phyloP scores from a whole-genome alignment of 2,888 invertebrate genomes.

The Meiosimyza decipiens region DNA sequence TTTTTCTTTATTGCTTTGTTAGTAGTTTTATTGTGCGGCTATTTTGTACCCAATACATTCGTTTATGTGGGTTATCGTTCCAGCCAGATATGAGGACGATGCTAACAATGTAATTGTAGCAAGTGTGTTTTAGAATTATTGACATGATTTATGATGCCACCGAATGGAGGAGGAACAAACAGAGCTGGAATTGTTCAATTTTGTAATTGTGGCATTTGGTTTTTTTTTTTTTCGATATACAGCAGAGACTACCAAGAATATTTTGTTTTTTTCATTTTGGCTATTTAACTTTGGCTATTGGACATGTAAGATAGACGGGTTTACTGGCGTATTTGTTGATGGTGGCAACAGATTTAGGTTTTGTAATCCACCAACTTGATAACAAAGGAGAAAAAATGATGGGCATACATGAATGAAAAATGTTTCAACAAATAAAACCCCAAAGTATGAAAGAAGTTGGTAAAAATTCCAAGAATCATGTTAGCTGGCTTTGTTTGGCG shows the following conservation, averaged over 20 bases:
- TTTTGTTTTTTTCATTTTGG: too few relatives aligned
- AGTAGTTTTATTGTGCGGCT: too few relatives aligned
- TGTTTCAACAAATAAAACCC: conserved; percentile 1
- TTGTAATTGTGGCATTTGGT: conserved; percentile 27
- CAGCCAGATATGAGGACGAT: neutral
- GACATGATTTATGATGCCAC: conserved; percentile 31
- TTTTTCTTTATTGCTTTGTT: too few relatives aligned
- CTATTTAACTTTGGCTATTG: too few relatives aligned
- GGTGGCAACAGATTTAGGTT: conserved; percentile 20
- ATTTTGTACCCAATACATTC: too few relatives aligned
- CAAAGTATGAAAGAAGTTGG: neutral
- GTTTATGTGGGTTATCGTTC: too few relatives aligned
- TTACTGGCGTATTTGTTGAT: neutral
- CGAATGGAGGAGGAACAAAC: neutral
- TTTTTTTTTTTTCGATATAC: too few relatives aligned
- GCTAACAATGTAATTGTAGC: neutral
- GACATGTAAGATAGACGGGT: too few relatives aligned
- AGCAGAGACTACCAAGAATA: too few relatives aligned
- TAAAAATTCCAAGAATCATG: too few relatives aligned
- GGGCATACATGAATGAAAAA: neutral
- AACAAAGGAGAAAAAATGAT: neutral
- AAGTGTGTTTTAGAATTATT: conserved; percentile 16
- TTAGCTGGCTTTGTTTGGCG: neutral
- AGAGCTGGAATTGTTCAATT: conserved; percentile 16
- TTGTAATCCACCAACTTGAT: conserved; percentile 25